Evolutionary conservation across 2,113 vertebrate genomes (phyloP).

Genomic region (Macaca nemestrina): DNA sequence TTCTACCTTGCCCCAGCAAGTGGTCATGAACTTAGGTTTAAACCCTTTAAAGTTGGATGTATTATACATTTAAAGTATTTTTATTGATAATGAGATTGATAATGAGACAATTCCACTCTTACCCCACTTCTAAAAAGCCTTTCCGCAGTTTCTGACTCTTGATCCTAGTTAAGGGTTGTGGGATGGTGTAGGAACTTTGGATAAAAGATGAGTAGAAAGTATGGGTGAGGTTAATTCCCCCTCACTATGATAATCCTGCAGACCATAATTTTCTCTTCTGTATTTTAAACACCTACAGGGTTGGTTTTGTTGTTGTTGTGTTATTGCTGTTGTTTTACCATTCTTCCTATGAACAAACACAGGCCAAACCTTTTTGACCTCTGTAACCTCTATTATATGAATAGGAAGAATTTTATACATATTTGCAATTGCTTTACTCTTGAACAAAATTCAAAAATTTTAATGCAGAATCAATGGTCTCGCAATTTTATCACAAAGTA

Average conservation of each 20-base stretch:
- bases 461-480: background rate
- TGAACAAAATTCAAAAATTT: background rate
- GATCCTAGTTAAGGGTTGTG: background rate
- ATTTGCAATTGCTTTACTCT: background rate
- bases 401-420: background rate
- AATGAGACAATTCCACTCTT: background rate
- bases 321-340: background rate
- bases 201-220: background rate
- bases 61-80: background rate
- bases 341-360: background rate
- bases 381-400: background rate
- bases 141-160: background rate
- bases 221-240: background rate
- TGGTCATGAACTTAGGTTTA: background rate
- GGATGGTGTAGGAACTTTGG: background rate
- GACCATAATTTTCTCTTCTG: background rate
- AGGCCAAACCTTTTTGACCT: background rate
- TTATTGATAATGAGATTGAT: background rate
- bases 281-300: background rate
- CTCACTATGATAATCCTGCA: background rate
- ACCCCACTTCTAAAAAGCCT: background rate
- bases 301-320: background rate
- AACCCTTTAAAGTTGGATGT: background rate
- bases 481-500: background rate
- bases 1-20: background rate